Evolutionary conservation across 2,797 vertebrate genomes (phyloP).

Genomic region (Cyprinodon diabolis): DNA sequence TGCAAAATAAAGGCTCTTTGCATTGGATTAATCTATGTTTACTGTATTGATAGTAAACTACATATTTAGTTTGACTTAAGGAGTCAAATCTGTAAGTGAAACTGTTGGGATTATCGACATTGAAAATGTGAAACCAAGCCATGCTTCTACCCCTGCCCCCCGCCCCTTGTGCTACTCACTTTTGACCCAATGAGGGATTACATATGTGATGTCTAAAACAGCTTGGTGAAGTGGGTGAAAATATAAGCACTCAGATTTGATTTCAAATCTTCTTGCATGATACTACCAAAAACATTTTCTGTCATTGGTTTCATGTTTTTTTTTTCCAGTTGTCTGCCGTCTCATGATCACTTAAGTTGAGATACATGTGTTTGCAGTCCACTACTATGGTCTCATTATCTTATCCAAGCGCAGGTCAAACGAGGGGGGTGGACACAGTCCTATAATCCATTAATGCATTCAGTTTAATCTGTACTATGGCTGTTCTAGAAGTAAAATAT

Average conservation of each 20-base stretch:
- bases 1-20: neutral
- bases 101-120: constrained; percentile 39
- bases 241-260: constrained; percentile 12
- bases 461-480: constrained; percentile 76
- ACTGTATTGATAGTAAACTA: constrained; percentile 11
- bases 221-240: constrained; percentile 23
- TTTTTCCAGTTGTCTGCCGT: neutral
- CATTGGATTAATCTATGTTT: constrained; percentile 8
- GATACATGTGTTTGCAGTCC: constrained; percentile 42
- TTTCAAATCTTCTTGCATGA: neutral
- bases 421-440: constrained; percentile 43
- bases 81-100: constrained; percentile 28
- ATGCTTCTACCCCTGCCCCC: constrained; percentile 12
- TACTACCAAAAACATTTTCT: neutral
- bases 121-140: constrained; percentile 34
- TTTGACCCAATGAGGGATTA: constrained; percentile 48
- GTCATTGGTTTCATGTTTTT: neutral
- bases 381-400: constrained; percentile 63
- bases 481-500: constrained; percentile 70
- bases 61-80: constrained; percentile 4
- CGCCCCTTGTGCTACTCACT: constrained; percentile 20
- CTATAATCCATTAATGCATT: constrained; percentile 80
- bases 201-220: constrained; percentile 41
- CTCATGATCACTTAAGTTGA: constrained; percentile 37
- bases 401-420: constrained; percentile 59